Evolutionary conservation across 2,888 invertebrate species (phyloP), one percentile per base, ranked within the genome.

Genomic region (Perithous albicinctus): DNA sequence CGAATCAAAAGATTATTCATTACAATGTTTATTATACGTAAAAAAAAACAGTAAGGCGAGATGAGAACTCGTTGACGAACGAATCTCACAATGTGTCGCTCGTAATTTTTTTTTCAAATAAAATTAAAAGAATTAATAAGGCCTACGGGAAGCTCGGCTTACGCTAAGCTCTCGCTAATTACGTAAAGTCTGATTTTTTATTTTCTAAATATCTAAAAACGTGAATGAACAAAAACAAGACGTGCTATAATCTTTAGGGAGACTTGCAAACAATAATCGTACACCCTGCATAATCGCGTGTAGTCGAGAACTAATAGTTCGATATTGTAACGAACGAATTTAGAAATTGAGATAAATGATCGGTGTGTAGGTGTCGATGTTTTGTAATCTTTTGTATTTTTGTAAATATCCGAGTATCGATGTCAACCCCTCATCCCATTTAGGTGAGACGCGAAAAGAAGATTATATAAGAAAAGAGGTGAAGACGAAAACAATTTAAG

Each of bases 371-470:
- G 85, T 85, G 85, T 89, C 87, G 85, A 90, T 90, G 90, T 91
- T 91, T 92, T 91, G 86, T 90, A 90, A 91, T 89, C 89, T 91
- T 92, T 92, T 92, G 92, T 92, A 92, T 88, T 92, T 92, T 92
- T 92, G 92, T 92, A 92, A 92, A 92, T 92, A 92, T 87, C 87
- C 81, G 66, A 81, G 67, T 85, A 79, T 85, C 80, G 61, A 80
- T 82, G 82, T 82, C 56, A 77, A 63, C 80, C 67, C 29, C 63
- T 54, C 29, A 8, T 46, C 32, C 38, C 35, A 46, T 43, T 56
- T 76, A 76, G 46, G 64, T 38, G 73, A 54, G 29, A 29, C 43
- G 38, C 48, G 12, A 75, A 18, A 61, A 43, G 12, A 29, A 26
- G 32, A 67, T 7, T 18, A 10, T 32, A 15, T 3, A 41, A 32